Evolutionary conservation across 92 coral and sea anemone species (phyloP), one percentile per base, ranked within the genome.

Genomic region (Porites divaricata): DNA sequence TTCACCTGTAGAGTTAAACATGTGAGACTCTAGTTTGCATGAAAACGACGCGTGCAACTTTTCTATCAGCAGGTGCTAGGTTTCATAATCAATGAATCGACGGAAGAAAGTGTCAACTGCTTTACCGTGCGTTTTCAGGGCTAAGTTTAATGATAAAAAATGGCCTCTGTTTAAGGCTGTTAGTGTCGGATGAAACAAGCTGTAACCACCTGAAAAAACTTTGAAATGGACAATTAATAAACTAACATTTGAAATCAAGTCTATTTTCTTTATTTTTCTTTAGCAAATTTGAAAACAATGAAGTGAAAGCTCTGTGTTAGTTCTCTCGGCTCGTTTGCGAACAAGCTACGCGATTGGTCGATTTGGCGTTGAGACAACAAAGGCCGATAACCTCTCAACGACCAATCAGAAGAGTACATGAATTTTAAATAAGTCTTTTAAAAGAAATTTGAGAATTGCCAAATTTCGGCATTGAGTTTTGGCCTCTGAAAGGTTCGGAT

Each of bases 71-170:
- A 77, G 81, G 41, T 77, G 81, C 3, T 28, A 62, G 11, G 20
- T 61, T 50, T 61, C 23, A 21, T 52, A 52, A 74, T 74, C 15
- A 21, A n/a, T 45, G 41, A 62, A 77, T 12, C 7, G 22, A 22
- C 59, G 54, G 67, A 75, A 41, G 81, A 77, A 77, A 63, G 20
- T 62, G 70, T 11, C 71, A 77, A n/a, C 13, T 25, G 35, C 56
- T 4, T 62, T 53, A 62, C 41, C 35, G 26, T 28, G 59, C 26
- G 11, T 48, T 41, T 56, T 45, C 23, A 23, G 48, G 21, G 59
- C 71, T 26, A 75, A 58, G 52, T 8, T 58, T 63, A 57, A 19
- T 26, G 52, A 25, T 4, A 35, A 23, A 10, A 23, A 25, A 5
- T 24, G 19, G 12, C 12, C 14, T 24, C 17, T 68, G 6, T 20